Conservation (phyloP, 2,888 invertebrate genomes). For the Parnassius orleans region DNA sequence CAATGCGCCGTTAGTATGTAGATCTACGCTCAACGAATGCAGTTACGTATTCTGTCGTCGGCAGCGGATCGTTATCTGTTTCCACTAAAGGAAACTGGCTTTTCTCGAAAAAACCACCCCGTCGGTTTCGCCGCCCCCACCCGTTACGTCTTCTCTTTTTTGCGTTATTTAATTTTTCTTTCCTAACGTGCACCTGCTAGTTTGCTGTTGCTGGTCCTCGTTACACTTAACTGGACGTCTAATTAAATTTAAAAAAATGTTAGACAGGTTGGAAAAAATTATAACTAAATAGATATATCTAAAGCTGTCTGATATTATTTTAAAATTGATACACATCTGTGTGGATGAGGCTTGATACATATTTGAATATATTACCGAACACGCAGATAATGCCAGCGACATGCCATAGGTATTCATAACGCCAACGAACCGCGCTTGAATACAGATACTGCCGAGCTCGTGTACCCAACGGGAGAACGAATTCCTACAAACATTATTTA, state of each 20-base stretch:
- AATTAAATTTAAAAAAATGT: conserved; percentile 37
- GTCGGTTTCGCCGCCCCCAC: conserved; percentile 55
- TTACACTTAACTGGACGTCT: conserved; percentile 52
- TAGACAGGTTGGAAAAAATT: conserved; percentile 30
- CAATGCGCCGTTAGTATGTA: conserved; percentile 57
- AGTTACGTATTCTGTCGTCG: conserved; percentile 79
- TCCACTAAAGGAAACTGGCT: conserved; percentile 80
- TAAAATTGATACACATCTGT: conserved; percentile 17
- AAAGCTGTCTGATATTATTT: conserved; percentile 16
- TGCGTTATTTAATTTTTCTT: conserved; percentile 79
- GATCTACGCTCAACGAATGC: conserved; percentile 69
- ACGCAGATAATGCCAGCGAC: conserved; percentile 72
- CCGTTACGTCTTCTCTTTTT: conserved; percentile 68
- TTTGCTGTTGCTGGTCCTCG: conserved; percentile 68
- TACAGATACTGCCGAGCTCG: conserved; percentile 50
- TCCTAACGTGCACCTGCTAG: conserved; percentile 75
- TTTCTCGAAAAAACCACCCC: conserved; percentile 76
- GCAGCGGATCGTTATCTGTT: conserved; percentile 80
- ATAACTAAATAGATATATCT: conserved; percentile 31
- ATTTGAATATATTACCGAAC: conserved; percentile 80
- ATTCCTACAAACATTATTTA: conserved; percentile 19
- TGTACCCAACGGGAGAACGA: conserved; percentile 15
- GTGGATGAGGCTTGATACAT: conserved; percentile 74
- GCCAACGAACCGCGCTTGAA: conserved; percentile 62
- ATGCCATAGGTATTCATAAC: conserved; percentile 76